Conservation (phyloP, 2,113 vertebrate genomes). For the Ceuthmochares aereus region DNA sequence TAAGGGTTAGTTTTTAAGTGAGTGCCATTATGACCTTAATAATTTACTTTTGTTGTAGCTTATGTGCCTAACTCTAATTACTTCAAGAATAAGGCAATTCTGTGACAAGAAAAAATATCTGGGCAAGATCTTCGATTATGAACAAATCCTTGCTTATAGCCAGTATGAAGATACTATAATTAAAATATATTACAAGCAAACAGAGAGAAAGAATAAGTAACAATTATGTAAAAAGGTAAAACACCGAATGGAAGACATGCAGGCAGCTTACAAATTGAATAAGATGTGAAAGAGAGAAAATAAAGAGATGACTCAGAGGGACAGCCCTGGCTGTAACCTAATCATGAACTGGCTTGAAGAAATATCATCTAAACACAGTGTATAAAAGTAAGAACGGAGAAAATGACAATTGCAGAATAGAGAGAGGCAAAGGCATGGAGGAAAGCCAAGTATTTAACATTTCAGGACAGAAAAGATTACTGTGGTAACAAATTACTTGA, state of each 20-base stretch:
- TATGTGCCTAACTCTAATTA: neutral
- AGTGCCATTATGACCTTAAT: neutral
- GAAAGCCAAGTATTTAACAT: slow-evolving; percentile 78
- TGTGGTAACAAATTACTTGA: slow-evolving; percentile 77
- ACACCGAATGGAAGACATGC: slow-evolving; percentile 34
- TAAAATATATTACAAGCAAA: slow-evolving; percentile 20
- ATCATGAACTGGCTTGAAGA: slow-evolving; percentile 72
- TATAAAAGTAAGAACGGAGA: slow-evolving; percentile 55
- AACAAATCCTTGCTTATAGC: neutral
- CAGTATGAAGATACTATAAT: neutral
- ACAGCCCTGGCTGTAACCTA: slow-evolving; percentile 69
- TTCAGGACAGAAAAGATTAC: slow-evolving; percentile 73
- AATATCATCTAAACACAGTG: slow-evolving; percentile 63
- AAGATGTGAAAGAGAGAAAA: slow-evolving; percentile 56
- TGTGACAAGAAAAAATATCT: neutral
- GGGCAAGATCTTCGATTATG: neutral
- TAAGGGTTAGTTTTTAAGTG: neutral
- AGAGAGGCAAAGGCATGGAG: slow-evolving; percentile 71
- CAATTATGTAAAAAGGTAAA: slow-evolving; percentile 42
- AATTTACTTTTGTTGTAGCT: neutral
- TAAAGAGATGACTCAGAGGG: slow-evolving; percentile 73
- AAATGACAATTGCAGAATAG: slow-evolving; percentile 45
- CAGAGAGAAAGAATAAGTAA: slow-evolving; percentile 46
- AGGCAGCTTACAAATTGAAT: slow-evolving; percentile 65
- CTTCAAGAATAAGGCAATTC: slow-evolving; percentile 10